These are phyloP conservation scores for Parapristionchus giblindavisi DNA, from an alignment of 2,888 invertebrate species.

Conservation along the genomic window DNA sequence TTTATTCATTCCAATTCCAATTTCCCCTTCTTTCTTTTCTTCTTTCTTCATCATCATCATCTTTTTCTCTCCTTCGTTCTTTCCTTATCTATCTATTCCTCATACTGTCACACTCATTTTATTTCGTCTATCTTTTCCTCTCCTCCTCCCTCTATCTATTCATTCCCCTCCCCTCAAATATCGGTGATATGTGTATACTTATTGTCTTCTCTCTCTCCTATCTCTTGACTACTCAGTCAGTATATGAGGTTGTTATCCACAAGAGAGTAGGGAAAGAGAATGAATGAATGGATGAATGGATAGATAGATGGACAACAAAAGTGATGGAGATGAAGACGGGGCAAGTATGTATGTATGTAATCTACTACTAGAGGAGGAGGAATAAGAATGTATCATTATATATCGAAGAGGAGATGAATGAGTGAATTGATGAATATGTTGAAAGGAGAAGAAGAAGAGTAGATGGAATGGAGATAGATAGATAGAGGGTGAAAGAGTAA, in stretches of 20 bases:
- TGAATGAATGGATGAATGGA: not conserved
- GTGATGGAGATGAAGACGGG: not conserved
- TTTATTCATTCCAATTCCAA: too few relatives aligned
- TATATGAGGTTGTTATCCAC: not conserved
- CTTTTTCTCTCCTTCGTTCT: too few relatives aligned
- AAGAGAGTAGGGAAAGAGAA: not conserved
- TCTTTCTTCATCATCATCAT: too few relatives aligned
- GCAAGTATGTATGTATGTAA: not conserved
- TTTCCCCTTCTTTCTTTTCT: too few relatives aligned
- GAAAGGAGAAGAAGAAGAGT: too few relatives aligned
- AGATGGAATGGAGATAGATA: not conserved
- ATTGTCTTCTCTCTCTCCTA: too few relatives aligned
- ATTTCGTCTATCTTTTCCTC: too few relatives aligned
- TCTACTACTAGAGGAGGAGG: not conserved
- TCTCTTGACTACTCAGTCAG: too few relatives aligned
- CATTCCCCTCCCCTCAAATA: not conserved
- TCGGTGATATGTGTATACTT: too few relatives aligned
- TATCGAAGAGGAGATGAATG: not conserved
- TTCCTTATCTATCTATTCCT: too few relatives aligned
- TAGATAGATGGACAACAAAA: not conserved
- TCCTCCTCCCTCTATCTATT: not conserved
- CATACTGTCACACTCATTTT: too few relatives aligned
- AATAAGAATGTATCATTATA: not conserved
- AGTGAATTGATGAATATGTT: too few relatives aligned
- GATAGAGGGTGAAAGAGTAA: not conserved